Evolutionary conservation across 1,140 invertebrate species (phyloP).

Genomic region (Orchestia grillus): DNA sequence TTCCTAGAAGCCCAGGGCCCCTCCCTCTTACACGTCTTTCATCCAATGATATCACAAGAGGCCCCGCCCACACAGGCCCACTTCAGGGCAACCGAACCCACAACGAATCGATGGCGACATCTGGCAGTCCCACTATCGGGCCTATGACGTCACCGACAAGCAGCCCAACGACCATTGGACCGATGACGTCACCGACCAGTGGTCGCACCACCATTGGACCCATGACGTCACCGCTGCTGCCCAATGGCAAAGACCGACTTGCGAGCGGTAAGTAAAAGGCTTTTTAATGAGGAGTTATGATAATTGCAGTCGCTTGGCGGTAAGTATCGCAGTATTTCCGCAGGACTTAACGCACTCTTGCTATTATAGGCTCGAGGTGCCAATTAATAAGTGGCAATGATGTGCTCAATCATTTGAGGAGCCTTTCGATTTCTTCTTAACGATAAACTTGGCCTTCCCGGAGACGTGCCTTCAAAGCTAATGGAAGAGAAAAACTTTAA

Average conservation of each 20-base stretch:
- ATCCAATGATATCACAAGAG: background rate
- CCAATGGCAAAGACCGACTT: background rate
- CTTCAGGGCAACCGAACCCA: background rate
- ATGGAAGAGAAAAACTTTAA: background rate
- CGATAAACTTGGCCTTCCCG: background rate
- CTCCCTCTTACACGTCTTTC: background rate
- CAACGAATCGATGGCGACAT: background rate
- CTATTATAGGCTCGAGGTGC: background rate
- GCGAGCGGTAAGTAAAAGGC: conserved; percentile 48
- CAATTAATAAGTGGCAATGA: conserved; percentile 49
- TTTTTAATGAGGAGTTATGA: conserved; percentile 49
- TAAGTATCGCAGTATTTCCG: background rate
- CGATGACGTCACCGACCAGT: conserved; percentile 11
- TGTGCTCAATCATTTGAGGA: background rate
- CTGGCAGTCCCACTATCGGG: background rate
- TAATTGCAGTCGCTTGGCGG: background rate
- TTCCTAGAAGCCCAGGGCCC: background rate
- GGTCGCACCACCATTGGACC: background rate
- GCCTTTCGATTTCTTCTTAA: background rate
- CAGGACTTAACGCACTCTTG: background rate
- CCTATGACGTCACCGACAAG: conserved; percentile 14
- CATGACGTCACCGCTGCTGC: conserved; percentile 33
- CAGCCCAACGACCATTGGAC: background rate
- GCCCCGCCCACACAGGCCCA: background rate
- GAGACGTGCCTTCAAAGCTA: background rate